Evolutionary conservation across 2,888 invertebrate species (phyloP), one percentile per base, ranked within the genome.

Genomic region (Geotrupes spiniger): DNA sequence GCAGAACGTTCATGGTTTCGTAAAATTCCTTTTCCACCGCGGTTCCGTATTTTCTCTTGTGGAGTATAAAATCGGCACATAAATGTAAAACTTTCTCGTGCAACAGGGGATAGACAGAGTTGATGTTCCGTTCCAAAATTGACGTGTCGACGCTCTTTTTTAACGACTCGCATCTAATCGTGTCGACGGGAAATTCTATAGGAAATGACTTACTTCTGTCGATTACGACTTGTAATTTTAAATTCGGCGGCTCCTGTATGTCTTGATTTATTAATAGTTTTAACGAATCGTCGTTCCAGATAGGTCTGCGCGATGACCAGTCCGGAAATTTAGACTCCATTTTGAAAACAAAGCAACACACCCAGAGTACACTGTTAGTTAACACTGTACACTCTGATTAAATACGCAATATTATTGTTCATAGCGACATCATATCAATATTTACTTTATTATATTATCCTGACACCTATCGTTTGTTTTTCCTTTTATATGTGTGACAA

Each of bases 61-160:
- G 80, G 51, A 82, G 78, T 41, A 87, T 71, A 68, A 84, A 87
- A 49, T 78, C 75, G 4, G 82, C 77, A 65, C 82, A 82, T 2
- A 87, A 68, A 1, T 77, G 69, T 2, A 87, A 53, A 5, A 80
- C 80, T 40, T 82, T 76, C 63, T 86, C 86, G 57, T 87, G 87
- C 52, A 87, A 74, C 1, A 87, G 53, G 0, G 87, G 85, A 65
- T 87, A 87, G 0, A 78, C 81, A 0, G 84, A 84, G 1, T 73
- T 72, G 29, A 78, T 75, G 54, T 79, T 78, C 49, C 65, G 70
- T 50, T 62, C 61, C 14, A 70, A 53, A 39, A 54, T 54, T 15
- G 58, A 48, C 36, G 52, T 28, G 4, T 42, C 21, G 4, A 62
- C 50, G 8, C 44, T 17, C 28, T 49, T 44, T 52, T 61, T 58